These are phyloP conservation scores for Platorchestia sp. DNA, from an alignment of 1,140 invertebrate species.

Conservation along the genomic window DNA sequence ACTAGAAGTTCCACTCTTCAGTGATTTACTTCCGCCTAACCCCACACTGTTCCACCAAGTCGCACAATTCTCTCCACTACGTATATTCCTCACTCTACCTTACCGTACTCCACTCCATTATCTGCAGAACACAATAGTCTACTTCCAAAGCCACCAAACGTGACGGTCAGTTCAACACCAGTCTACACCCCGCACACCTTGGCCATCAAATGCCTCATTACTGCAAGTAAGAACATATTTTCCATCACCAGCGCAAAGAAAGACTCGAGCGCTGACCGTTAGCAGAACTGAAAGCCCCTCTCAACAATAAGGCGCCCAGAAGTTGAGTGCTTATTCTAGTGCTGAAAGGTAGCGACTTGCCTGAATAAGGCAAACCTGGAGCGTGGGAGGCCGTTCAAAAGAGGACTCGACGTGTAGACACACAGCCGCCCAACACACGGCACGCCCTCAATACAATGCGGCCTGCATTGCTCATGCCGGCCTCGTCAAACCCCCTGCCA, in stretches of 20 bases:
- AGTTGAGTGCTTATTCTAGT: slow-evolving; percentile 37
- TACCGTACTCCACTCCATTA: not conserved
- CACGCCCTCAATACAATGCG: not conserved
- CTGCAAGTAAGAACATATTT: not conserved
- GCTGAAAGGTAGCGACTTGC: slow-evolving; percentile 33
- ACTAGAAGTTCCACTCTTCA: not conserved
- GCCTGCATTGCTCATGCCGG: not conserved
- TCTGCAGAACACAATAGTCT: not conserved
- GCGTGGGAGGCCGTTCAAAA: not conserved
- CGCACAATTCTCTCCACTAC: no score
- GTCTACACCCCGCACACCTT: not conserved
- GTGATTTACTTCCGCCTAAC: no score
- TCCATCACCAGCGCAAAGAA: slow-evolving; percentile 1
- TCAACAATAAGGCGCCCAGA: not conserved
- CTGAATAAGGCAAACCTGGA: slow-evolving; percentile 16
- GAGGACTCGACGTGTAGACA: not conserved
- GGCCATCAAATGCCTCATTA: not conserved
- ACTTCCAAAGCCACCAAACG: no score
- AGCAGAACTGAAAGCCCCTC: not conserved
- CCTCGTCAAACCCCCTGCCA: not conserved
- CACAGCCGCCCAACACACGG: not conserved
- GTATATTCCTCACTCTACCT: not conserved
- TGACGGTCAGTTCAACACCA: not conserved
- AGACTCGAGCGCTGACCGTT: not conserved
- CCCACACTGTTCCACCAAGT: no score